Conservation (phyloP, 1,140 invertebrate species). For the Wasmannia auropunctata region DNA sequence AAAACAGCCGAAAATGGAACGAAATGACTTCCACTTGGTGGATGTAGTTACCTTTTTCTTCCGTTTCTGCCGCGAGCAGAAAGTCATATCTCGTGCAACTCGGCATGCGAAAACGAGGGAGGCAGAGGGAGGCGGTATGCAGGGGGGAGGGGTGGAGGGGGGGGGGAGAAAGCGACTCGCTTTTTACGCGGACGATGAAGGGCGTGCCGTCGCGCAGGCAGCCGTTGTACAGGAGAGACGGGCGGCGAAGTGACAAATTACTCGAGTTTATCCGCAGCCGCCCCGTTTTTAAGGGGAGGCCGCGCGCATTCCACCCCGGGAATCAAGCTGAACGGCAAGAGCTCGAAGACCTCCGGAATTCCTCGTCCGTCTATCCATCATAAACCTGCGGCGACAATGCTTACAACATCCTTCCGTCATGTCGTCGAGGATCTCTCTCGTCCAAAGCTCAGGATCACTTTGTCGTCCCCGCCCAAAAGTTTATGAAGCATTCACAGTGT, state of each 20-base stretch:
- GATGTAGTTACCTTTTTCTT: constrained; percentile 48
- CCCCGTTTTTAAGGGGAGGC: constrained; percentile 74
- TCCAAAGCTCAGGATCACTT: constrained; percentile 58
- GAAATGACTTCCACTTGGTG: constrained; percentile 36
- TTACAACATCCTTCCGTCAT: constrained; percentile 74
- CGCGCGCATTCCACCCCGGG: constrained; percentile 62
- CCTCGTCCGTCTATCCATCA: constrained; percentile 79
- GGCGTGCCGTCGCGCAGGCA: constrained; percentile 59
- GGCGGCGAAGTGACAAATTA: constrained; percentile 80
- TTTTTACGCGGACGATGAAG: constrained; percentile 76
- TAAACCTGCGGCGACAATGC: constrained; percentile 78
- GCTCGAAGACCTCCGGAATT: constrained; percentile 67
- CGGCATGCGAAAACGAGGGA: neutral
- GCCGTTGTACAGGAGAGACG: constrained; percentile 67
- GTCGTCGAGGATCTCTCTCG: constrained; percentile 58
- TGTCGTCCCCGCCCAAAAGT: constrained; percentile 64
- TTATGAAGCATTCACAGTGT: constrained; percentile 69
- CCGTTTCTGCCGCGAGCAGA: constrained; percentile 6
- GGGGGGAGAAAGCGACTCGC: constrained; percentile 35
- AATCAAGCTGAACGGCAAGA: constrained; percentile 65
- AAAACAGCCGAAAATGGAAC: constrained; percentile 4
- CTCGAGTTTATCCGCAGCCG: constrained; percentile 78
- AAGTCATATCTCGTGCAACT: constrained; percentile 53
- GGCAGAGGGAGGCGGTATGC: too few relatives aligned
- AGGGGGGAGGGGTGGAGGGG: neutral